Percentiles rank a stretch among this genome's conserved stretches.
Conservation (phyloP, 2,888 invertebrate genomes). For the Rhopalosiphum nymphaeae region DNA sequence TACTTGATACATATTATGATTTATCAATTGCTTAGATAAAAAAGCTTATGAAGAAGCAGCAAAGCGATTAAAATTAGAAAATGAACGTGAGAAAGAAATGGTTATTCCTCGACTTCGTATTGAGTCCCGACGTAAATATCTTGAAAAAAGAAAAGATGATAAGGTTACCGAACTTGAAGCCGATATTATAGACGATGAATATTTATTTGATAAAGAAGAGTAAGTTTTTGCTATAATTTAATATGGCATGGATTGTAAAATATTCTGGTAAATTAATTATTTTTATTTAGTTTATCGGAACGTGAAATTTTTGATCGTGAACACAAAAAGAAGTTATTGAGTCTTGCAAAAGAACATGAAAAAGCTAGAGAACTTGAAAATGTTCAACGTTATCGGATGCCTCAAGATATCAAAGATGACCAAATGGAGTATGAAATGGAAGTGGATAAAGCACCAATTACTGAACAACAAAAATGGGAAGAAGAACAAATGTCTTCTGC, state of each 20-base stretch:
- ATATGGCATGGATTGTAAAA: not conserved
- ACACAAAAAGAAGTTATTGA: slow-evolving; percentile 90
- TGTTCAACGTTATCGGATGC: slow-evolving; percentile 95
- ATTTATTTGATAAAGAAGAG: slow-evolving; percentile 89
- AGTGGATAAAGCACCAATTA: slow-evolving; percentile 84
- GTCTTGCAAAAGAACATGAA: slow-evolving; percentile 95
- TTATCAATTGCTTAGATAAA: slow-evolving; percentile 74
- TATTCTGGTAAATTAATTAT: not conserved
- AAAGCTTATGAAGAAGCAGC: slow-evolving; percentile 89
- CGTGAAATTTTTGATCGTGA: slow-evolving; percentile 86
- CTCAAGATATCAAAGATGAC: slow-evolving; percentile 76
- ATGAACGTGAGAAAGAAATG: slow-evolving; percentile 83
- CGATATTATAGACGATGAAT: slow-evolving; percentile 96
- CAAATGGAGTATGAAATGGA: slow-evolving; percentile 82
- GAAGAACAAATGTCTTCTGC: slow-evolving; percentile 96
- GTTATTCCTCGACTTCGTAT: slow-evolving; percentile 89
- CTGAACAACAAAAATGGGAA: slow-evolving; percentile 96
- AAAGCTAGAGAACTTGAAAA: slow-evolving; percentile 92
- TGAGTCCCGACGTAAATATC: slow-evolving; percentile 92
- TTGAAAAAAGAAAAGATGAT: slow-evolving; percentile 96
- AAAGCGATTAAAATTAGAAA: slow-evolving; percentile 88
- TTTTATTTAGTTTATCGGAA: slow-evolving; percentile 81
- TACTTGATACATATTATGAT: not conserved
- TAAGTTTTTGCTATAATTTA: slow-evolving; percentile 72
- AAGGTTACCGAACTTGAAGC: slow-evolving; percentile 95